Base-by-base conservation (phyloP, 2,888 invertebrate species). In the Agrochola macilenta region DNA sequence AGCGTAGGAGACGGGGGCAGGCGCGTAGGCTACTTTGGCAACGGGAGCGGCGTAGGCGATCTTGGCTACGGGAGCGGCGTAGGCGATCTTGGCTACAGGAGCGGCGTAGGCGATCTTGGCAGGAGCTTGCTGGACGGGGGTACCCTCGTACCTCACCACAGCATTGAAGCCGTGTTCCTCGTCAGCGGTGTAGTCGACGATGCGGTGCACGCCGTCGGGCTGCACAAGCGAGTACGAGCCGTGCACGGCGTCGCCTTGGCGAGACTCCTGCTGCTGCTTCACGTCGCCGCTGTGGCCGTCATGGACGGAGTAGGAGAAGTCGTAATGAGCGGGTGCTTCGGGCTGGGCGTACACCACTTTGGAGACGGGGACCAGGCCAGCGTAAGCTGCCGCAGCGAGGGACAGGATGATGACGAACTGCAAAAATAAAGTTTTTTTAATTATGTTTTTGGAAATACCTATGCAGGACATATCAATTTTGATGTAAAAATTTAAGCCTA, bases 181-280 rank as follows among this genome's bases (percentile, higher is more conserved):
- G 89, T 96, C 96, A 54, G 96, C 91, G 88, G 12, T 60, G 93
- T 96, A 96, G 77, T 96, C 95, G 57, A 97, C 96, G 78, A 96
- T 94, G 82, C 96, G 95, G 88, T 91, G 93, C 66, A 95, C 93
- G 5, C 97, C 96, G 78, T 97, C 97, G 79, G 96, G 96, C 81
- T 97, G 96, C 66, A 97, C 92, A 26, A 97, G 93, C 2, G 96
- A 95, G 93, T 97, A 96, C 60, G 94, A 95, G 79, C 97, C 96
- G 61, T 95, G 95, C 58, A 96, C 95, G 81, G 90, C 91, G 89
- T 97, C 95, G 8, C 96, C 96, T 81, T 91, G 87, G 84, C 96
- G 96, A 69, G 92, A 89, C 85, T 96, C 97, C 84, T 95, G 93
- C 91, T 96, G 96, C 84, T 96, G 92, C 90, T 97, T 97, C 86